These are phyloP conservation scores for Crossaster papposus DNA, from an alignment of 53 echinoderm and acorn worm genomes.

Conservation along the genomic window DNA sequence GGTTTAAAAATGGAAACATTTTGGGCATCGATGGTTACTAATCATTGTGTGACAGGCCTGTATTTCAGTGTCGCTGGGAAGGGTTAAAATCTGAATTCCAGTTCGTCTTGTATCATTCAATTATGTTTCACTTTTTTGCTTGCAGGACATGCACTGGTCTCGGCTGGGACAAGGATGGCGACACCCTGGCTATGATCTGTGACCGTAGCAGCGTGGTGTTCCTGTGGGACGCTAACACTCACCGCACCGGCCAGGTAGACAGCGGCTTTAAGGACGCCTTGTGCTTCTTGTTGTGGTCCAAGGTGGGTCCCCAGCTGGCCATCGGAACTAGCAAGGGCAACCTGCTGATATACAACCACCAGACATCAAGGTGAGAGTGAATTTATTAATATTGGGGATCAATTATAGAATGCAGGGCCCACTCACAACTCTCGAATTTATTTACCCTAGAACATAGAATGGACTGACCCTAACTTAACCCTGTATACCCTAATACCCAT, in stretches of 20 bases:
- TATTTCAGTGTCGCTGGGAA: background rate
- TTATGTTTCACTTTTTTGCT: background rate
- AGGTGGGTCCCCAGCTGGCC: slow-evolving; percentile 88
- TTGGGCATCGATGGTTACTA: too few species aligned
- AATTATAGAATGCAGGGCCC: too few species aligned
- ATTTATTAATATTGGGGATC: too few species aligned
- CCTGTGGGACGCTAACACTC: slow-evolving; percentile 97
- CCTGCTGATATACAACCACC: slow-evolving; percentile 93
- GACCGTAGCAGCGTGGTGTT: slow-evolving; percentile 93
- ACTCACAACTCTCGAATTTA: too few species aligned
- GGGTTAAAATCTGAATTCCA: background rate
- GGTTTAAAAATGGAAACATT: too few species aligned
- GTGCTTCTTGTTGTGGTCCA: slow-evolving; percentile 87
- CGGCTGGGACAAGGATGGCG: slow-evolving; percentile 98
- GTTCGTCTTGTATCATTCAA: background rate
- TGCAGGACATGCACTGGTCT: slow-evolving; percentile 77
- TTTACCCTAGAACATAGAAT: too few species aligned
- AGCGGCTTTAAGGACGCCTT: slow-evolving; percentile 91
- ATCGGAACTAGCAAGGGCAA: slow-evolving; percentile 92
- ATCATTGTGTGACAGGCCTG: too few species aligned
- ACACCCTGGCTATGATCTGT: slow-evolving; percentile 92
- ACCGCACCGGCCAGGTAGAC: slow-evolving; percentile 88
- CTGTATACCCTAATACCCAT: too few species aligned
- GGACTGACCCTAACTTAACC: too few species aligned
- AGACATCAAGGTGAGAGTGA: slow-evolving; percentile 86